Percentiles rank a stretch among this genome's conserved stretches.
Evolutionary conservation across 2,113 vertebrate genomes (phyloP).

Genomic region (Craseonycteris thonglongyai): DNA sequence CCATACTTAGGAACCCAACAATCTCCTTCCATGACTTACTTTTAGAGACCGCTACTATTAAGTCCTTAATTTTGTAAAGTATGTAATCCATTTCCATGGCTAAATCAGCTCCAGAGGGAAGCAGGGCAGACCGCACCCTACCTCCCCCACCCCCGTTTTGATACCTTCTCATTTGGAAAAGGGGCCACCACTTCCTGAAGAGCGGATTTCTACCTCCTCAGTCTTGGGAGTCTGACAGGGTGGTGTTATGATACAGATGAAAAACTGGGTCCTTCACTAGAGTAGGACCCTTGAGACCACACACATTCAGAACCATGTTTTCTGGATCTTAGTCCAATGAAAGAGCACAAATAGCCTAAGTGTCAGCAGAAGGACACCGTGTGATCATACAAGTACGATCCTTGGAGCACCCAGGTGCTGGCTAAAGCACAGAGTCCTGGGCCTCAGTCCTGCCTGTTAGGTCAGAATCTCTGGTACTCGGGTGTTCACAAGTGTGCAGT

Average conservation of each 20-base stretch:
- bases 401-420: background rate
- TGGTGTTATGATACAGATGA: background rate
- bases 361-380: background rate
- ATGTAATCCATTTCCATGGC: background rate
- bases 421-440: background rate
- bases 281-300: background rate
- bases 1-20: background rate
- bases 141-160: too few species aligned
- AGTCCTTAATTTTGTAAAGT: background rate
- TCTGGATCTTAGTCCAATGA: background rate
- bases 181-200: background rate
- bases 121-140: background rate
- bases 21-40: background rate
- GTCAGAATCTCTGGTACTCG: background rate
- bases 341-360: fast-evolving
- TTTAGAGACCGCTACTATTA: background rate
- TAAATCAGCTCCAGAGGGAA: background rate
- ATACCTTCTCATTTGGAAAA: background rate
- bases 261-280: background rate
- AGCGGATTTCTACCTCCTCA: background rate
- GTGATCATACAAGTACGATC: too few species aligned
- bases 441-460: background rate
- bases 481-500: background rate
- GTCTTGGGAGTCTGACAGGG: background rate
- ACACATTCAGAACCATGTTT: background rate